A percentile compares a stretch with the other conserved stretches of the same genome.
Conservation (phyloP, 2,797 vertebrate species). For the Podarcis siculus region DNA sequence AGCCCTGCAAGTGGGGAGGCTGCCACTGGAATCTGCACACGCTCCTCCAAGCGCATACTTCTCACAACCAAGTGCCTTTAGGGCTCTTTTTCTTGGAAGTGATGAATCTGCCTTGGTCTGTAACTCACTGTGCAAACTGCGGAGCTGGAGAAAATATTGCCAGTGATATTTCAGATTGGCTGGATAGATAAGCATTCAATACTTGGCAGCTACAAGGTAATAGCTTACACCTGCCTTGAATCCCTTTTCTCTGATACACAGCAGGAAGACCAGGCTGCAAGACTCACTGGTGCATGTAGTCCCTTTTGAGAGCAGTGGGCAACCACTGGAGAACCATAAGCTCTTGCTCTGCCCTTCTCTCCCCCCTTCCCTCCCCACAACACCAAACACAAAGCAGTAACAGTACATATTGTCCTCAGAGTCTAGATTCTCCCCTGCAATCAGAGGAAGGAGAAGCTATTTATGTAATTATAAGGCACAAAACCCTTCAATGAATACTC, state of each 20-base stretch:
- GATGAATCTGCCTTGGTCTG: background rate
- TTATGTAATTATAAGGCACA: background rate
- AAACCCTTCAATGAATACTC: background rate
- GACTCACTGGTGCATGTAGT: background rate
- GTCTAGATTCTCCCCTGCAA: background rate
- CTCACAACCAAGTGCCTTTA: background rate
- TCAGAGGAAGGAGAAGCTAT: background rate
- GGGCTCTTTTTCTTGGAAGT: conserved; percentile 13
- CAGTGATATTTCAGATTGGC: conserved; percentile 14
- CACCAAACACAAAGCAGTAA: background rate
- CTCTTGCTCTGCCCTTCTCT: background rate
- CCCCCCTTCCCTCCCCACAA: no score
- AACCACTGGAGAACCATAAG: background rate
- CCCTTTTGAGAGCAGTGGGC: background rate
- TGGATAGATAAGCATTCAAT: conserved; percentile 24
- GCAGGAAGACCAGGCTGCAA: background rate
- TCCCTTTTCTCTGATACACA: background rate
- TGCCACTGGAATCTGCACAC: background rate
- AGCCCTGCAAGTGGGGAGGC: background rate
- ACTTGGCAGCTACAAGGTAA: conserved; percentile 1
- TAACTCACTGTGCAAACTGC: background rate
- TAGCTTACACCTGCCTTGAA: background rate
- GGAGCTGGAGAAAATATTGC: background rate
- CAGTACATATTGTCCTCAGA: background rate
- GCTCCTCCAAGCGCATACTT: background rate